Evolutionary conservation across 1,140 invertebrate species (phyloP).

Genomic region (Caenorhabditis latens): DNA sequence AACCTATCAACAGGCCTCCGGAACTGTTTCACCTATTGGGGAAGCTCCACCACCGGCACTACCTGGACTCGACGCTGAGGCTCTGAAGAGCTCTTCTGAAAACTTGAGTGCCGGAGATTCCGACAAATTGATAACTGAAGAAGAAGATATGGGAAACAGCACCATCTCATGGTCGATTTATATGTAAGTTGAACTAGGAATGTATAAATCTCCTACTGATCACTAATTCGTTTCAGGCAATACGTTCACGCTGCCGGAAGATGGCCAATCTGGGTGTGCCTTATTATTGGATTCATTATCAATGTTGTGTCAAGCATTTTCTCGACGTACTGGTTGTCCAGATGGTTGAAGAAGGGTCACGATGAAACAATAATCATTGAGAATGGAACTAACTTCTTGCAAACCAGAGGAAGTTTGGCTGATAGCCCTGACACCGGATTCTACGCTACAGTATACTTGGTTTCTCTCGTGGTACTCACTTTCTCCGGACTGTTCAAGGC

Average conservation of each 20-base stretch:
- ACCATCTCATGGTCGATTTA: conserved; percentile 66
- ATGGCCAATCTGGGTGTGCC: conserved; percentile 79
- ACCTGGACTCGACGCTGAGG: not conserved
- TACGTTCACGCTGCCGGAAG: conserved; percentile 83
- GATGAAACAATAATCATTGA: conserved; percentile 72
- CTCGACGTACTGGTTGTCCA: conserved; percentile 83
- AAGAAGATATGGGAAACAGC: conserved; percentile 71
- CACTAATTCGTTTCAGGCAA: conserved; percentile 64
- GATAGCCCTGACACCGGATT: conserved; percentile 68
- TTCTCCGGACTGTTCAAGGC: conserved; percentile 81
- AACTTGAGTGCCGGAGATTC: not conserved
- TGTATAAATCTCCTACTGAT: not conserved
- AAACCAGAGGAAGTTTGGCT: conserved; percentile 63
- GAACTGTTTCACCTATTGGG: conserved; percentile 15
- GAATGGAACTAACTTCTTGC: conserved; percentile 50
- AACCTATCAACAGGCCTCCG: conserved; percentile 18
- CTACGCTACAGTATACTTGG: conserved; percentile 73
- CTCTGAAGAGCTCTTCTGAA: not conserved
- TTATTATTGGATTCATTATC: conserved; percentile 81
- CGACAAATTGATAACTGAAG: conserved; percentile 68
- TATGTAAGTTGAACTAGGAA: conserved; percentile 52
- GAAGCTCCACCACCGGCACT: conserved; percentile 1
- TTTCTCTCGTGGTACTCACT: conserved; percentile 79
- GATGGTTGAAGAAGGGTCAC: conserved; percentile 82
- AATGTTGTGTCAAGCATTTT: conserved; percentile 82